These are phyloP conservation scores for Drosophila kokeensis DNA, from an alignment of 2,888 invertebrate species.

Conservation along the genomic window DNA sequence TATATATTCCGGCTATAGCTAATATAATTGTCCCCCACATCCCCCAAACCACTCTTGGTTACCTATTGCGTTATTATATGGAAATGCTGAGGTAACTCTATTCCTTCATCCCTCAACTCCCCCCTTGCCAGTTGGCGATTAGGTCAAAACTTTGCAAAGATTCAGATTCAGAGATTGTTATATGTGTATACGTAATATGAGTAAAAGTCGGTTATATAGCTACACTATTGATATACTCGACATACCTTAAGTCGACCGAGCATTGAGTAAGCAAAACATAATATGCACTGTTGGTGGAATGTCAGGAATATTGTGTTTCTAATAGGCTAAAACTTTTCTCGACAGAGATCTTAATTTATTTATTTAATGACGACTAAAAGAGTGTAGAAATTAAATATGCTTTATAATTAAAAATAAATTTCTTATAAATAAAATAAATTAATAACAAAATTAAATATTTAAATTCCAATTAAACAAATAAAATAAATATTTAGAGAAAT, in stretches of 20 bases:
- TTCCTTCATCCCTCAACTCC: neutral
- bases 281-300: neutral
- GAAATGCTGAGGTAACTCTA: slow-evolving; percentile 18
- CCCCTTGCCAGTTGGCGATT: neutral
- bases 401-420: neutral
- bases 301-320: neutral
- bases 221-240: neutral
- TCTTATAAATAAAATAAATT: neutral
- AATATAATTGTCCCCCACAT: slow-evolving; percentile 51
- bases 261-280: neutral
- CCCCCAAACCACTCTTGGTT: neutral
- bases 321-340: neutral
- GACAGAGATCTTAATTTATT: accelerated
- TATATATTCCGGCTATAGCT: slow-evolving; percentile 58
- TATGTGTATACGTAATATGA: neutral
- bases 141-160: slow-evolving; percentile 2
- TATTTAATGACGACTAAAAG: neutral
- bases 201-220: slow-evolving; percentile 1
- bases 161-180: neutral
- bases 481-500: neutral
- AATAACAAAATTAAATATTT: neutral
- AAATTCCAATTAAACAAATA: neutral
- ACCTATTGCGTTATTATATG: slow-evolving; percentile 33
- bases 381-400: neutral
- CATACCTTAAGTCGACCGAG: no score